Base-by-base conservation (phyloP, 2,888 invertebrate genomes). In the Hydriomena furcata region DNA sequence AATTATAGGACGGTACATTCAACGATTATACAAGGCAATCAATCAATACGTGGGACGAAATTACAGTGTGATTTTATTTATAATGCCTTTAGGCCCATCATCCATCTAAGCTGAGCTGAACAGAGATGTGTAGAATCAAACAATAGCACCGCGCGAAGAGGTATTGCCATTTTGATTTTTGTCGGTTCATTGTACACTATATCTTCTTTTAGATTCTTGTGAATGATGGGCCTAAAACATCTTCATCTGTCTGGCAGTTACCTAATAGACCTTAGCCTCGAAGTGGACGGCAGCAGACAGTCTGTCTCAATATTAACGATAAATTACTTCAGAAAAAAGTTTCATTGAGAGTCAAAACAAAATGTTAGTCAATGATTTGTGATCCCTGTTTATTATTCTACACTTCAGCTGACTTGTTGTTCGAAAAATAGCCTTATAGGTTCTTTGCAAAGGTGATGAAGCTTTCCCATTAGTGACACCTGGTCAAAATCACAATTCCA, bases 21-120 rank as follows among this genome's bases (percentile, higher is more conserved):
- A 50, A 51, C 45, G 53, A 53, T 51, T 47, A 51, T 51, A 49
- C 47, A 44, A 43, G 51, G 50, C 52, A 52, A 48, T 46, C 40
- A 30, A 53, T 38, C 43, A 30, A 25, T 42, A 53, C 52, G 50
- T 58, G 58, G 55, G 50, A 50, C 30, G 54, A 52, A 52, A 56
- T 48, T 36, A 51, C 47, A 42, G 32, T 36, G 45, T 43, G 47
- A 46, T 45, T 52, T 58, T 45, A 52, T 53, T 54, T 49, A 51
- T 40, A 37, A 52, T 40, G 40, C 34, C 32, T 34, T 25, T 34
- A 20, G 17, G 42, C n/a, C 23, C 28, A 40, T 21, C 38, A 31
- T 31, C 41, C 41, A 41, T 41, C 35, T 35, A 35, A 35, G 7
- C 35, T 35, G 23, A 35, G 23, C 40, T n/a, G 23, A 40, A 30